Evolutionary conservation across 2,797 vertebrate species (phyloP), one percentile per base, ranked within the genome.

Genomic region (Tokudaia muenninki): DNA sequence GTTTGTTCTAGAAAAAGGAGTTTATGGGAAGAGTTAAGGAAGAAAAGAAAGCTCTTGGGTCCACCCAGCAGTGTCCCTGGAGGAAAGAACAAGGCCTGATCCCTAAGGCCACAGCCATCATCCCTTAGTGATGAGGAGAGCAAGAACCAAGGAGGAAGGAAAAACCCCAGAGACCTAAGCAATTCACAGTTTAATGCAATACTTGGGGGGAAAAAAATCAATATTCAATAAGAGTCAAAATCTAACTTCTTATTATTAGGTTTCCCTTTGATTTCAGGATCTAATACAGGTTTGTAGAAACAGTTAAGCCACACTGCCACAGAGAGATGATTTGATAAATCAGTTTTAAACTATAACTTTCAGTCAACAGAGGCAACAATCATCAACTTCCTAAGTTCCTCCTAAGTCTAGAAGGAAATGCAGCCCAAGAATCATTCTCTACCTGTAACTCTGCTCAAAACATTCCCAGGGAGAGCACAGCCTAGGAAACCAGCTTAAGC

Each of bases 331-430:
- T 90, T 55, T 91, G 59, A 55, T 31, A 92, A 87, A 74, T 86
- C 57, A 52, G 61, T 86, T 90, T 92, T 92, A 94, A 96, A 91
- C 96, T 65, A 81, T 11, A 52, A 84, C 21, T 55, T 86, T 94
- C 74, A 78, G 22, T 81, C 78, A 61, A 44, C 7, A 10, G 55
- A 92, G 29, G 65, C 81, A 94, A 63, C 19, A 41, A 13, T 63
- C 94, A 89, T 86, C 74, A 79, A 70, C 82, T 74, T 91, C n/a
- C 74, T 29, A 26, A 41, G 83, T 67, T 72, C 95, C 84, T 87
- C 29, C 89, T 86, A 70, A 80, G 26, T 61, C 87, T 19, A 9
- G 26, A 95, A 65, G 75, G 44, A 65, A 67, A 0, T 67, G 70
- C 1, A 47, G 22, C 29, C 8, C 31, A 52, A 47, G 31, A 52